Conservation (phyloP, 2,797 vertebrate species). For the Lepilemur ruficaudatus region DNA sequence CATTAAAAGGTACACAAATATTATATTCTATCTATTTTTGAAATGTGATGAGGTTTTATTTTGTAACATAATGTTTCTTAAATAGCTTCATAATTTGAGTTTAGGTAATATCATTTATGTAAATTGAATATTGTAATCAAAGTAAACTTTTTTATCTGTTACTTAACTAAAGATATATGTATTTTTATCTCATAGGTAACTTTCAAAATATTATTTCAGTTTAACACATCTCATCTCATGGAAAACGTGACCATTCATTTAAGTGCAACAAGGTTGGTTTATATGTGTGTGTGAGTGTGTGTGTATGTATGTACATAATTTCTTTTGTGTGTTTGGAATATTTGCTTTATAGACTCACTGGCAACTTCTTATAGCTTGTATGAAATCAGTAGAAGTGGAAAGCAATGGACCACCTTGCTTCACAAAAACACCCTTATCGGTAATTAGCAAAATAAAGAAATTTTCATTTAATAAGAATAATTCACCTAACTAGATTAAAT, state of each 20-base stretch:
- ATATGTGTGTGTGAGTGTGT: background rate
- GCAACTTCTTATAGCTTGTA: background rate
- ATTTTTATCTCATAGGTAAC: slow-evolving; percentile 86
- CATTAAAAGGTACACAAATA: background rate
- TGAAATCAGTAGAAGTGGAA: background rate
- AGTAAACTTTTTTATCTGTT: background rate
- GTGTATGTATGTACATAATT: background rate
- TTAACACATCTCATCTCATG: slow-evolving; percentile 88
- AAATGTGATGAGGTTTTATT: background rate
- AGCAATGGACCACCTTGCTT: background rate
- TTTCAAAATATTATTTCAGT: slow-evolving; percentile 92
- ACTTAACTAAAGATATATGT: background rate
- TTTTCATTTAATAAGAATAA: slow-evolving; percentile 13
- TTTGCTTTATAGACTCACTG: background rate
- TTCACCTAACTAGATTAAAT: background rate
- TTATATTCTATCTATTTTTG: background rate
- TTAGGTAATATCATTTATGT: background rate
- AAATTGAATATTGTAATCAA: slow-evolving; percentile 1
- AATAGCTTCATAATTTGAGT: background rate
- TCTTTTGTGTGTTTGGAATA: background rate
- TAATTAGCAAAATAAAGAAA: background rate
- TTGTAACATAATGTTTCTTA: background rate
- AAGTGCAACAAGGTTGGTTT: slow-evolving; percentile 90
- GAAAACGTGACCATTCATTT: slow-evolving; percentile 89
- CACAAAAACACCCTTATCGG: background rate